Base-by-base conservation (phyloP, 2,888 invertebrate genomes). In the Agrochola litura region DNA sequence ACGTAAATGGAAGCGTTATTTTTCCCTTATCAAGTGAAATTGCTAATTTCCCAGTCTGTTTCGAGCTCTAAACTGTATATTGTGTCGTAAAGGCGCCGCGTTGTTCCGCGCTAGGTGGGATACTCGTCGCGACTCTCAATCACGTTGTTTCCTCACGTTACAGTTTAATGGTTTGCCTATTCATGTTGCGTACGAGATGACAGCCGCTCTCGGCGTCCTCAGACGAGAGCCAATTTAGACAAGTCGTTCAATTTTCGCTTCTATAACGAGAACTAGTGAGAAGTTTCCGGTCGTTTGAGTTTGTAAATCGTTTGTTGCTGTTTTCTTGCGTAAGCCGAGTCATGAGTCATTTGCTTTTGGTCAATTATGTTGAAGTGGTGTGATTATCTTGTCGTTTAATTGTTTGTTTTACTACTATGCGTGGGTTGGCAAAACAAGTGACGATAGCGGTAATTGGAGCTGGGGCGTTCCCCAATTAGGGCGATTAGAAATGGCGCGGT, bases 401-500 rank as follows among this genome's bases (percentile, higher is more conserved):
- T 88, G 88, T 89, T 86, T 86, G 84, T 88, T 88, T 86, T 88
- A 83, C 81, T 78, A 83, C 86, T 85, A 82, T 87, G 83, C 87
- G 87, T 84, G 86, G 83, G 86, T 84, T 82, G 79, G 61, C 71
- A 88, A 91, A 91, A 91, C 89, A 86, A 89, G 89, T 88, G 85
- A 86, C 90, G 89, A 91, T 91, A 91, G 89, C 87, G 84, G 90
- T 93, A 92, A 93, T 93, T 93, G 90, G 90, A 91, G 88, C 81
- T 89, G 84, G 90, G 91, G 90, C 91, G 92, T 92, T 91, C 88
- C 90, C 90, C 92, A 93, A 93, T 94, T 94, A 94, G 90, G 87
- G 86, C 90, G 92, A 93, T 94, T 94, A 93, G 92, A 92, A 93
- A 91, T 92, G 91, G 90, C 89, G 91, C 88, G 89, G 88, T 86